Evolutionary conservation across 1,140 invertebrate genomes (phyloP).

Genomic region (Teleogryllus occipitalis): DNA sequence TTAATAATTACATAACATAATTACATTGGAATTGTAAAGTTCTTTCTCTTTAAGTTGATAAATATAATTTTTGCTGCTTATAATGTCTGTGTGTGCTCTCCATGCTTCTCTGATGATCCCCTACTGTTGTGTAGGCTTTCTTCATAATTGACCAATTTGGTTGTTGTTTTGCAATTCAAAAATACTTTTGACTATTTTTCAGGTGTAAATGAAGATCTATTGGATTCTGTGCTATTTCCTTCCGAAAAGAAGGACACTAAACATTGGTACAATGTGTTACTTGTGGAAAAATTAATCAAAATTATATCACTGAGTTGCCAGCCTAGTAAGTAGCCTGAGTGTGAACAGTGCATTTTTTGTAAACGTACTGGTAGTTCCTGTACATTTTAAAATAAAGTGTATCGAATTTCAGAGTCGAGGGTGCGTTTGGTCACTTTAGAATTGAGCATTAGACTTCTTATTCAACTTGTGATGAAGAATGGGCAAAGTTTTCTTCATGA

Average conservation of each 20-base stretch:
- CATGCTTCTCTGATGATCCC: too few relatives aligned
- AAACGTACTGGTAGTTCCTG: background rate
- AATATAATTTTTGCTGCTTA: too few relatives aligned
- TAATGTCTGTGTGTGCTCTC: too few relatives aligned
- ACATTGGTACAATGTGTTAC: slow-evolving; percentile 58
- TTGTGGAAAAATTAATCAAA: slow-evolving; percentile 70
- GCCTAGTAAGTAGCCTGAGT: slow-evolving; percentile 46
- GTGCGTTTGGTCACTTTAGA: slow-evolving; percentile 89
- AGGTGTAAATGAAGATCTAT: slow-evolving; percentile 66
- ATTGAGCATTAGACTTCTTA: slow-evolving; percentile 70
- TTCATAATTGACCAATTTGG: background rate
- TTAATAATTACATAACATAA: too few relatives aligned
- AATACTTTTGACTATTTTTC: slow-evolving; percentile 28
- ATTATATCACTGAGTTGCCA: slow-evolving; percentile 77
- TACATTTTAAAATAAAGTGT: background rate
- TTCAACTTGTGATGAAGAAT: slow-evolving; percentile 47
- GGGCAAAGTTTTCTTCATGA: slow-evolving; percentile 48
- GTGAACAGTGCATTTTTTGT: background rate
- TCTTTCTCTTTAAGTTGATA: too few relatives aligned
- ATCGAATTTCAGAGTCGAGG: slow-evolving; percentile 53
- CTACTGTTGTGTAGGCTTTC: too few relatives aligned
- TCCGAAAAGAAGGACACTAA: slow-evolving; percentile 37
- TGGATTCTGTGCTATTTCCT: slow-evolving; percentile 55
- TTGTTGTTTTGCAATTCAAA: background rate
- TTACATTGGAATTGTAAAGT: too few relatives aligned